A percentile compares a stretch with the other conserved stretches of the same genome.
These are phyloP conservation scores for Ephydatia muelleri DNA, from an alignment of 37 sponge, comb jelly and placozoan genomes.

Conservation along the genomic window DNA sequence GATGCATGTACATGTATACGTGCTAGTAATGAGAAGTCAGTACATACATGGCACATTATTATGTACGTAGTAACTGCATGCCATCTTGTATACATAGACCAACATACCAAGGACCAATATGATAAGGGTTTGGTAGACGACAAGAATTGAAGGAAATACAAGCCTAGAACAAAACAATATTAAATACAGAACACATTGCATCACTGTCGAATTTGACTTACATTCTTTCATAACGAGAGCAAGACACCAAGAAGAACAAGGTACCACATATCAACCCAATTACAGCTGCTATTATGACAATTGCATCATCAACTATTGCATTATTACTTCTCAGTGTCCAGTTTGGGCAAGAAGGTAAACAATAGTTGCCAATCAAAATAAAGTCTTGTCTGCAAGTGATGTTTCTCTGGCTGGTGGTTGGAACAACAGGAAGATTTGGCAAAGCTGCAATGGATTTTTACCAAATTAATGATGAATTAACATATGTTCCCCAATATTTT, in stretches of 20 bases:
- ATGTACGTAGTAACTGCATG: background rate
- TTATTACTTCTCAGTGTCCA: background rate
- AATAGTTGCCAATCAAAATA: background rate
- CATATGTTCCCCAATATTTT: too few species aligned
- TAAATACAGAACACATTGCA: background rate
- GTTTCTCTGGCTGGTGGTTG: background rate
- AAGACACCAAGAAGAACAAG: background rate
- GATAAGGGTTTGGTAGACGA: background rate
- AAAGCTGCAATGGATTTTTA: background rate
- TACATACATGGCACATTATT: too few species aligned
- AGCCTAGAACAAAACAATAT: background rate
- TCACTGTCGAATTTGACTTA: background rate
- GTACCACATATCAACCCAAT: background rate
- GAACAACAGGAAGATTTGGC: background rate
- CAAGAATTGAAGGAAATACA: background rate
- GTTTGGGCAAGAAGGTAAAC: background rate
- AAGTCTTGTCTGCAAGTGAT: background rate
- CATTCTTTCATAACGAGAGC: background rate
- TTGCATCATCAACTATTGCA: background rate
- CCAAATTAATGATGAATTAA: too few species aligned
- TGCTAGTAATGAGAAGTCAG: too few species aligned
- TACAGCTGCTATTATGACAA: background rate
- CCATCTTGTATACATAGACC: background rate
- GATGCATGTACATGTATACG: too few species aligned
- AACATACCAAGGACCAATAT: background rate